Conservation (phyloP, 2,797 vertebrate species). For the Scyliorhinus canicula region DNA sequence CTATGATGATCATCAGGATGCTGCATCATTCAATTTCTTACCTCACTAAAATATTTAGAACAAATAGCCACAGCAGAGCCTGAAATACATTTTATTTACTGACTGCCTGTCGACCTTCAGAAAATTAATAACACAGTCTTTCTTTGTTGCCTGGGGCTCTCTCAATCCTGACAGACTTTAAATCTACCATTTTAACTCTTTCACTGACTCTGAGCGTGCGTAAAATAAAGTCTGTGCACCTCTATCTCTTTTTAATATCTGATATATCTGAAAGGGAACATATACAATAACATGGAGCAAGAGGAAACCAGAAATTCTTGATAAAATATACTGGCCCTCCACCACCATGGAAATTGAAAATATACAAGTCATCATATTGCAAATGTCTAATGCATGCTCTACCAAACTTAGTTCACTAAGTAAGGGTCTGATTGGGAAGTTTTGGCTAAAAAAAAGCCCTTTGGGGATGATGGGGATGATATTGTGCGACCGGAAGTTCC, state of each 20-base stretch:
- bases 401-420: neutral
- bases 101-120: neutral
- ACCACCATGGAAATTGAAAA: no score
- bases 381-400: no score
- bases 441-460: neutral
- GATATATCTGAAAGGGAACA: neutral
- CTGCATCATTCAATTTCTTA: neutral
- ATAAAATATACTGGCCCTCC: neutral
- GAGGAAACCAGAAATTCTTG: neutral
- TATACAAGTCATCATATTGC: neutral
- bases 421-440: neutral
- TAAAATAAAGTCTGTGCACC: neutral
- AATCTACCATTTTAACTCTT: no score
- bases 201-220: no score
- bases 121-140: neutral
- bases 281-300: neutral
- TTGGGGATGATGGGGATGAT: no score
- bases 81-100: neutral
- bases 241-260: neutral
- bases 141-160: neutral
- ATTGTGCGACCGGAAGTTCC: neutral
- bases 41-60: neutral
- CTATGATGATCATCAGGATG: neutral
- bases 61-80: neutral
- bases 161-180: neutral